phyloP scores from a whole-genome alignment of 1,140 invertebrate species.

The Ips typographus region DNA sequence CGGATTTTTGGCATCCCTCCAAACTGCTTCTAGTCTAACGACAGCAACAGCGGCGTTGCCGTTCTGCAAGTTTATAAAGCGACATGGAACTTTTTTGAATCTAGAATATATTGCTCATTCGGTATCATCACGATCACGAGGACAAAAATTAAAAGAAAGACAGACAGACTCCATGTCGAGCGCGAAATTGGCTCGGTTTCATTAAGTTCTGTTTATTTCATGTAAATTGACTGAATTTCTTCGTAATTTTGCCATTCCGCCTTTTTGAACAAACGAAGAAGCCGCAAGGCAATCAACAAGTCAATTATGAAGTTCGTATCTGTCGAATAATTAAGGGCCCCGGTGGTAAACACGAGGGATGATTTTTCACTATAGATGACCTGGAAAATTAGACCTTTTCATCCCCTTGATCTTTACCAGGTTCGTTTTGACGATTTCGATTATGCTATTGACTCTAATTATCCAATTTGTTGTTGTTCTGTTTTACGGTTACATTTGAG shows the following conservation, averaged over 20 bases:
- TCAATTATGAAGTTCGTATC: constrained; percentile 13
- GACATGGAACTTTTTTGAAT: no score
- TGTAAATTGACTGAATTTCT: constrained; percentile 27
- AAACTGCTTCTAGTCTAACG: neutral
- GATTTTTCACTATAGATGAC: neutral
- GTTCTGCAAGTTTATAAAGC: neutral
- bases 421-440: no score
- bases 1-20: constrained; percentile 13
- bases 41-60: neutral
- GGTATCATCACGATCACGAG: no score
- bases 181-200: constrained; percentile 22
- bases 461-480: no score
- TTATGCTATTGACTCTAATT: no score
- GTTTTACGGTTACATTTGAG: no score
- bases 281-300: constrained; percentile 26
- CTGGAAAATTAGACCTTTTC: no score
- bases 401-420: no score
- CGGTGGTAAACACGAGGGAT: neutral
- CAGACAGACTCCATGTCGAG: constrained; percentile 9
- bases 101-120: no score
- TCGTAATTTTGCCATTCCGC: constrained; percentile 22
- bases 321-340: constrained; percentile 3
- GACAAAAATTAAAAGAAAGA: no score
- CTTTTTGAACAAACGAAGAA: constrained; percentile 23
- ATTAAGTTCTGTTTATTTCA: constrained; percentile 25